Conservation (phyloP, 2,113 vertebrate species). For the Lanius ludovicianus region DNA sequence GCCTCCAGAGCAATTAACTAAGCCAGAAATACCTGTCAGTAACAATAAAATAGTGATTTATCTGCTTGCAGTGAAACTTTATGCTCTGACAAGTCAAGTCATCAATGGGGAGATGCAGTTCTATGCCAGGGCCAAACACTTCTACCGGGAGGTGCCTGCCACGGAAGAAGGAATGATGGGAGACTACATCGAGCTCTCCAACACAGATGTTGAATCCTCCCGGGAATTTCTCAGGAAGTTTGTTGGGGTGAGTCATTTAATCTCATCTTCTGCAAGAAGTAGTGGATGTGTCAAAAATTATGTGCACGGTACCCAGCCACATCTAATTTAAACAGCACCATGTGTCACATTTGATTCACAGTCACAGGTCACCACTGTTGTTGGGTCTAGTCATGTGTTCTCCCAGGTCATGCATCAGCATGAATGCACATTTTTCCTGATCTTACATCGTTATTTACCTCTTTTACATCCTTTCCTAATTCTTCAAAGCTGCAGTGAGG, state of each 20-base stretch:
- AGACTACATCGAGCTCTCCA: constrained; percentile 88
- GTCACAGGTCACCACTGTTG: background rate
- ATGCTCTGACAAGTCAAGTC: constrained; percentile 92
- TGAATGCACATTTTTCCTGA: background rate
- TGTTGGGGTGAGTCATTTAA: constrained; percentile 83
- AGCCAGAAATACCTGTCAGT: background rate
- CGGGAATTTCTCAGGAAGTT: constrained; percentile 89
- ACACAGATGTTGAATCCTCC: constrained; percentile 87
- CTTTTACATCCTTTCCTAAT: background rate
- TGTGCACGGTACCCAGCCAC: background rate
- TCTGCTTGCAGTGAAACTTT: constrained; percentile 89
- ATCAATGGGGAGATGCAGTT: constrained; percentile 95
- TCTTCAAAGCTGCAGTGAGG: background rate
- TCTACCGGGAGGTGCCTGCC: constrained; percentile 89
- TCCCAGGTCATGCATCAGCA: background rate
- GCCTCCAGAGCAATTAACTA: background rate
- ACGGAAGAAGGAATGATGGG: constrained; percentile 98
- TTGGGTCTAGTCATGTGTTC: background rate
- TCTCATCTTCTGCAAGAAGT: background rate
- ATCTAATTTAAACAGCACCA: background rate
- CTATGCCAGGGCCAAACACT: constrained; percentile 91
- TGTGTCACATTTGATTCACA: background rate
- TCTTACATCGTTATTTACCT: background rate
- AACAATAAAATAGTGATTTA: background rate
- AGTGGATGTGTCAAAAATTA: background rate